Evolutionary conservation across 2,113 vertebrate species (phyloP).

Genomic region (Anguilla rostrata): DNA sequence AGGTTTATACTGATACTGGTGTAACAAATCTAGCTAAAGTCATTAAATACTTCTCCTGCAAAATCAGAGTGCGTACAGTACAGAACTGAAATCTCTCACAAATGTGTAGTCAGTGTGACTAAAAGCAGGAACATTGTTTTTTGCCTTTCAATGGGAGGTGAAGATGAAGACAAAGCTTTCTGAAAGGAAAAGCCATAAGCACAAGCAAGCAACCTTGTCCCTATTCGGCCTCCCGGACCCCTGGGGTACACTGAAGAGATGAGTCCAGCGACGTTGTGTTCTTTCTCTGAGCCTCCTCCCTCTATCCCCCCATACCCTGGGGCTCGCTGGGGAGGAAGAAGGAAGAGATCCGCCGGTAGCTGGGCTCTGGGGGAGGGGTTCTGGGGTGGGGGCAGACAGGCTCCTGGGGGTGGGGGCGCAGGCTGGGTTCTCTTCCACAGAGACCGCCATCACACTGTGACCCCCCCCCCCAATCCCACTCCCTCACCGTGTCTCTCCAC

Average conservation of each 20-base stretch:
- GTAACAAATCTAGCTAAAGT: not conserved
- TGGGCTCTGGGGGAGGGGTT: not conserved
- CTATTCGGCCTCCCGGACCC: not conserved
- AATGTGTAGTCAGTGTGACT: not conserved
- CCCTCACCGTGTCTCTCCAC: not conserved
- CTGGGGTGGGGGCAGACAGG: not conserved
- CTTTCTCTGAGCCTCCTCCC: not conserved
- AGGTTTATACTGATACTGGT: too few relatives aligned
- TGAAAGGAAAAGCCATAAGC: not conserved
- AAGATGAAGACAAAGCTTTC: not conserved
- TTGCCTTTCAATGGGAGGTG: not conserved
- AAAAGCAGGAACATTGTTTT: not conserved
- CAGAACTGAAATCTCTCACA: not conserved
- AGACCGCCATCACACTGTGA: not conserved
- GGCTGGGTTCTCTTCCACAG: not conserved
- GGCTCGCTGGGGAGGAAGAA: not conserved
- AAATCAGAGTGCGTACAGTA: not conserved
- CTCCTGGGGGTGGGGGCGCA: too few relatives aligned
- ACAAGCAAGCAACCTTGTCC: not conserved
- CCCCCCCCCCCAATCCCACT: not conserved
- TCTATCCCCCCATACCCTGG: too few relatives aligned
- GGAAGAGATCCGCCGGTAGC: not conserved
- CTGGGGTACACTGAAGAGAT: not conserved
- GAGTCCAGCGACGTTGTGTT: not conserved
- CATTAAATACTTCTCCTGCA: not conserved